Evolutionary conservation across 1,140 invertebrate genomes (phyloP).

Genomic region (Popillia japonica): DNA sequence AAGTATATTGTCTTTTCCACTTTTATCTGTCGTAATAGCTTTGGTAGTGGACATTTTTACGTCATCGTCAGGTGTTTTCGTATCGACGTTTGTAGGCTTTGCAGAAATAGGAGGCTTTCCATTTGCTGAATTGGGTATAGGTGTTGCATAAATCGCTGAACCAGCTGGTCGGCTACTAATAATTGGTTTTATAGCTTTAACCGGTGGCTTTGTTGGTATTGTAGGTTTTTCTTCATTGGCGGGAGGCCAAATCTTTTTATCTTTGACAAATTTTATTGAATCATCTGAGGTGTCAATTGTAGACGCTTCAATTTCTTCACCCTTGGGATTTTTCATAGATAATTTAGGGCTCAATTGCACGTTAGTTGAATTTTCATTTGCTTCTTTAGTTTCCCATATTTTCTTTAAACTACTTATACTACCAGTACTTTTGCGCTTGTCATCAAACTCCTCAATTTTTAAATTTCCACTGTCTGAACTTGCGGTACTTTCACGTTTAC

Average conservation of each 20-base stretch:
- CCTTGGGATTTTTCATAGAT: constrained; percentile 59
- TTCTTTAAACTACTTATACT: constrained; percentile 93
- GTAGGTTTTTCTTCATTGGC: constrained; percentile 71
- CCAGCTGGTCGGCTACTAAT: constrained; percentile 54
- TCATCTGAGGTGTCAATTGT: constrained; percentile 55
- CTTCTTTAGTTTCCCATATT: constrained; percentile 85
- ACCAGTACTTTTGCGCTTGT: constrained; percentile 90
- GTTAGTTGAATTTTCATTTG: constrained; percentile 50
- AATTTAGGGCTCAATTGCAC: constrained; percentile 72
- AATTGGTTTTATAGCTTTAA: constrained; percentile 66
- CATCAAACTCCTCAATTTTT: constrained; percentile 73
- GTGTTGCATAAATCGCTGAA: constrained; percentile 72
- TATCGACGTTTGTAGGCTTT: constrained; percentile 66
- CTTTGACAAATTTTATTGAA: constrained; percentile 56
- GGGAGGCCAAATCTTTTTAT: constrained; percentile 67
- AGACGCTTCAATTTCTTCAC: constrained; percentile 55
- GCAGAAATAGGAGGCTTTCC: constrained; percentile 65
- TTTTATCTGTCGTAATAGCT: constrained; percentile 2
- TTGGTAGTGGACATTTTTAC: constrained; percentile 59
- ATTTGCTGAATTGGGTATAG: constrained; percentile 59
- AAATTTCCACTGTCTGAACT: constrained; percentile 57
- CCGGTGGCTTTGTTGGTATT: constrained; percentile 73
- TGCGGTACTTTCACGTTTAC: constrained; percentile 58
- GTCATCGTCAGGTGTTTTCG: constrained; percentile 61
- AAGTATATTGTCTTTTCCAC: constrained; percentile 71